Evolutionary conservation across 2,797 vertebrate species (phyloP), one percentile per base, ranked within the genome.

Genomic region (Mastacembelus armatus): DNA sequence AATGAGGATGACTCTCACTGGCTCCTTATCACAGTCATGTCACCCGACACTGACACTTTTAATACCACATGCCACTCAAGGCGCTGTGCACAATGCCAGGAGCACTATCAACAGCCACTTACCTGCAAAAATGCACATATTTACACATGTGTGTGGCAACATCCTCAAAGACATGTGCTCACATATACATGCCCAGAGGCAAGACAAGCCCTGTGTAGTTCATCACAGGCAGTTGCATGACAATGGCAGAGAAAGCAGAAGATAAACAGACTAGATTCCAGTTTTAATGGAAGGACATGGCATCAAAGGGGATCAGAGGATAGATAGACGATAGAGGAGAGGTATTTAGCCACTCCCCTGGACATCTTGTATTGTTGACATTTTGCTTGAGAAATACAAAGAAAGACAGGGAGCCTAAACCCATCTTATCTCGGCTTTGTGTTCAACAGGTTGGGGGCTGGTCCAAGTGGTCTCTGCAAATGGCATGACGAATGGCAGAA

Each of bases 41-140:
- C 88, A 81, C 54, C 84, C 64, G 68, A 66, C 71, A 71, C 67
- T 91, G 89, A 91, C 90, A 88, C 82, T 86, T 91, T 92, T 92
- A 92, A 92, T 92, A 91, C 82, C 4, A 7, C 54, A 47, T 36
- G 81, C 91, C 91, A 89, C 75, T 92, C 91, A 88, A 81, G 52
- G 66, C 16, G 19, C 40, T 12, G 21, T 1, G 15, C 74, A 79
- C 71, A 77, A 74, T 60, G 77, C 77, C 81, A 74, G 79, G 39
- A 86, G 87, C 85, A 73, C 80, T 74, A 71, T 84, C 78, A 86
- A 45, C 68, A 76, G 39, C 61, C 83, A 74, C 80, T 81, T 81
- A 80, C 72, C 72, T 74, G 54, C 62, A 47, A 66, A 43, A 29
- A 62, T 66, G 58, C 45, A 50, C 67, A 62, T 52, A 54, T 15